phyloP scores from a whole-genome alignment of 2,113 vertebrate genomes.

The Pangasianodon hypophthalmus region DNA sequence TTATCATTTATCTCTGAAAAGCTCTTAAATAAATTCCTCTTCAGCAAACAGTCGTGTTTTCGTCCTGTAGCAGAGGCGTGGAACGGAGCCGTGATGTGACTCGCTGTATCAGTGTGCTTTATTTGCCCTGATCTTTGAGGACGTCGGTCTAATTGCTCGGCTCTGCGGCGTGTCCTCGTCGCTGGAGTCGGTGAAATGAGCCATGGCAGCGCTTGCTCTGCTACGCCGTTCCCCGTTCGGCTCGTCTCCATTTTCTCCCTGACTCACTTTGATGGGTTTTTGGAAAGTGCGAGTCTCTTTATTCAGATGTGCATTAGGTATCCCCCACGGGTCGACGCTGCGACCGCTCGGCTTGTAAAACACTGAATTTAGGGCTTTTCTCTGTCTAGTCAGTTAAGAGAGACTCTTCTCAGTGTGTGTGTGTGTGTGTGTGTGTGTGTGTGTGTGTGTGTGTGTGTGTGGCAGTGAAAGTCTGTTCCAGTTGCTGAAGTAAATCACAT shows the following conservation, averaged over 20 bases:
- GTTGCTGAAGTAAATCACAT: neutral
- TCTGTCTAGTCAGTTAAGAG: constrained; percentile 25
- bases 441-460: neutral
- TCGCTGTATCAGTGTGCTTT: constrained; percentile 35
- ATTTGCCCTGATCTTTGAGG: constrained; percentile 45
- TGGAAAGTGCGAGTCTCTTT: constrained; percentile 37
- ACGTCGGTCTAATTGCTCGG: constrained; percentile 56
- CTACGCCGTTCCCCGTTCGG: constrained; percentile 26
- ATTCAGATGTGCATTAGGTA: constrained; percentile 45
- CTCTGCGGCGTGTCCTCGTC: constrained; percentile 35
- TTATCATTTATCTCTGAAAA: neutral
- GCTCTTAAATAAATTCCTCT: neutral
- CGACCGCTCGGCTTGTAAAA: constrained; percentile 41
- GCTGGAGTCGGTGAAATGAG: constrained; percentile 41
- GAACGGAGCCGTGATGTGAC: neutral
- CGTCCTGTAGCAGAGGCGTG: neutral
- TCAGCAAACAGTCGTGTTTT: neutral
- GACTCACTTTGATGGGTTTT: constrained; percentile 25
- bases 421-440: constrained; percentile 9
- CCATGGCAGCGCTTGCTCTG: constrained; percentile 50
- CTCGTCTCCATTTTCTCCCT: constrained; percentile 38
- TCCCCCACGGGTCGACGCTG: constrained; percentile 38
- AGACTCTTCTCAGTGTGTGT: neutral
- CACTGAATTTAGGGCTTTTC: constrained; percentile 48
- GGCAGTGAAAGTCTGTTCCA: neutral